phyloP scores from a whole-genome alignment of 2,113 vertebrate species.

The Burhinus bistriatus region DNA sequence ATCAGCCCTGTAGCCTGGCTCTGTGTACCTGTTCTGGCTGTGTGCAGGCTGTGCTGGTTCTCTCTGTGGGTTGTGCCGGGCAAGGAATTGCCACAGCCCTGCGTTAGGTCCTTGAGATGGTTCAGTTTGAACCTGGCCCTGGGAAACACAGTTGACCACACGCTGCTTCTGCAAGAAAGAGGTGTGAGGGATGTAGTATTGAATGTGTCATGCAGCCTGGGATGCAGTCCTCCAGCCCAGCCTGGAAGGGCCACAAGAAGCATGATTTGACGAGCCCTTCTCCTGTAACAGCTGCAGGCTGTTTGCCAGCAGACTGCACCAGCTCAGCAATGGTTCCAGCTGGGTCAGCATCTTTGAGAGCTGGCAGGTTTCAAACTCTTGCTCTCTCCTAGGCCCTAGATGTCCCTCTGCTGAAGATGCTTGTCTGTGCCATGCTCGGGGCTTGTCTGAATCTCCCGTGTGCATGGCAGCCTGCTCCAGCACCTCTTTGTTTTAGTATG shows the following conservation, averaged over 20 bases:
- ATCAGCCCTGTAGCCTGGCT: not conserved
- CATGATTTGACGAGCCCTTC: not conserved
- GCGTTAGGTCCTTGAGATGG: rapidly evolving
- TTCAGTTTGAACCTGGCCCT: not conserved
- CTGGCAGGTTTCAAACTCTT: not conserved
- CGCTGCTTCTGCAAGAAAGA: not conserved
- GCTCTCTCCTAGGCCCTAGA: not conserved
- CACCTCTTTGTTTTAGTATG: not conserved
- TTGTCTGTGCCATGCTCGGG: not conserved
- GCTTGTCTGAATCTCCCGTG: not conserved
- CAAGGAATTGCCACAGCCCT: not conserved
- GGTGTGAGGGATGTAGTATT: not conserved
- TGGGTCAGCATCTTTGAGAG: not conserved
- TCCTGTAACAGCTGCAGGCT: not conserved
- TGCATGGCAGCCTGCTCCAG: not conserved
- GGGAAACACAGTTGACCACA: not conserved
- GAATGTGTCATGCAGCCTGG: rapidly evolving
- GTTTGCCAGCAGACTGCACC: not conserved
- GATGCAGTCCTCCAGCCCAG: not conserved
- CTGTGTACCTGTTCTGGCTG: not conserved
- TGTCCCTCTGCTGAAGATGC: not conserved
- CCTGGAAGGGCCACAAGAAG: not conserved
- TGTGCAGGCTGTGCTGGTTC: not conserved
- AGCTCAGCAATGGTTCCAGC: not conserved
- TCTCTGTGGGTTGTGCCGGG: not conserved